Base-by-base conservation (phyloP, 92 coral and sea anemone species). In the Umimayanthus chanpuru region DNA sequence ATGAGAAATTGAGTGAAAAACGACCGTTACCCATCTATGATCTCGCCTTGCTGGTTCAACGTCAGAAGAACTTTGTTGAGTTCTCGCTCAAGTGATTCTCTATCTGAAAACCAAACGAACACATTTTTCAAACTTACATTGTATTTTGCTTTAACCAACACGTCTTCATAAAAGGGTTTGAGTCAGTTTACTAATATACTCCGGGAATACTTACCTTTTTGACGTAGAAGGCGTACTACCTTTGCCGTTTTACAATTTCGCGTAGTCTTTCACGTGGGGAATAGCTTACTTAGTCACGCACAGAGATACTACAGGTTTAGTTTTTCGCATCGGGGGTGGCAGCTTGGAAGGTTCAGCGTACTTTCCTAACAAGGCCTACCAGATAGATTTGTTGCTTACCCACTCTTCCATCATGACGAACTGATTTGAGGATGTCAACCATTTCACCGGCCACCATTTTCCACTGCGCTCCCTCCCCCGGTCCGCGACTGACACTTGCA, bases 361-460 rank as follows among this genome's bases (percentile, higher is more conserved):
- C 10, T 11, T 28, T 6, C 49, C 16, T 12, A 20, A 5, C 2
- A 20, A 30, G 14, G 28, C 23, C 16, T 5, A 25, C 14, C n/a
- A 23, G 3, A n/a, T 66, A 10, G 1, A 58, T 78, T 41, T 6
- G n/a, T 36, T 7, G 49, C 77, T 76, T 83, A 95, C 98, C 98
- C 8, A 88, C 71, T 61, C 88, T 90, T 28, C 98, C 98, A 64
- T 87, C 96, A 41, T 85, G 79, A 12, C 95, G 92, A 68, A 95
- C 95, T 25, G 89, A 86, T 41, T 91, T 93, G 68, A 95, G 83
- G 84, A 95, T 93, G 68, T 95, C 96, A 61, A 95, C 92, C 98
- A 95, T 95, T 67, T 95, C 98, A 39, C 96, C 92, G 0, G 98
- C 96, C 44, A 95, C 98, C 72, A 95, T 88, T 77, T 95, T 95